Evolutionary conservation across 2,113 vertebrate genomes (phyloP).

Genomic region (Promerops cafer): DNA sequence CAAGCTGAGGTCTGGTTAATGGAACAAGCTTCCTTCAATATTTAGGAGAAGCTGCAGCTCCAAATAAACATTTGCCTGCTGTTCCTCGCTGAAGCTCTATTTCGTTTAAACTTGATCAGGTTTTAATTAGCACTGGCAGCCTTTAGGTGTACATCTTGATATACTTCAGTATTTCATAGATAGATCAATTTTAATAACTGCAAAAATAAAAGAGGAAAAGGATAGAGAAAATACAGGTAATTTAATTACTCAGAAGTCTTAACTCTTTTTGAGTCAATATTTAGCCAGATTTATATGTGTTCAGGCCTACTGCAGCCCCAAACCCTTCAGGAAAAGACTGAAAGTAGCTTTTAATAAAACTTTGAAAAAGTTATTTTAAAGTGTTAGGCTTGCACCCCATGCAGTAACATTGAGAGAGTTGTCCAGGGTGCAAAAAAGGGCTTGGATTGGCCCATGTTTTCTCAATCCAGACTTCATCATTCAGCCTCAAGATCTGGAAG

Average conservation of each 20-base stretch:
- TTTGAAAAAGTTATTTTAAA: not conserved
- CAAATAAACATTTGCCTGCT: not conserved
- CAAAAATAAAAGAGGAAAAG: not conserved
- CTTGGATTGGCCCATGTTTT: not conserved
- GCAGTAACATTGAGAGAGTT: not conserved
- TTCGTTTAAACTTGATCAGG: not conserved
- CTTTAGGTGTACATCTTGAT: not conserved
- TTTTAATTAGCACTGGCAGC: not conserved
- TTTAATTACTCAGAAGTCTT: not conserved
- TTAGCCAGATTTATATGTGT: not conserved
- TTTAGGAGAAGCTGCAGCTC: not conserved
- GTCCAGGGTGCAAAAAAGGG: not conserved
- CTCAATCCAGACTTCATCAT: not conserved
- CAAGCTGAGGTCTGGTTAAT: not conserved
- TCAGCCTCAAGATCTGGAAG: not conserved
- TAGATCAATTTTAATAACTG: not conserved
- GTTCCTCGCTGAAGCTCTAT: not conserved
- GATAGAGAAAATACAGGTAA: not conserved
- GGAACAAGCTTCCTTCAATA: not conserved
- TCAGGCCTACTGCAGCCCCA: not conserved
- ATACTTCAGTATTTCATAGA: not conserved
- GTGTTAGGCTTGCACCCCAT: not conserved
- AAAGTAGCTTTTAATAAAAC: not conserved
- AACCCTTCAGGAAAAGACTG: not conserved
- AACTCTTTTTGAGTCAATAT: not conserved